phyloP scores from a whole-genome alignment of 2,888 invertebrate genomes.

The Drosophila conformis region DNA sequence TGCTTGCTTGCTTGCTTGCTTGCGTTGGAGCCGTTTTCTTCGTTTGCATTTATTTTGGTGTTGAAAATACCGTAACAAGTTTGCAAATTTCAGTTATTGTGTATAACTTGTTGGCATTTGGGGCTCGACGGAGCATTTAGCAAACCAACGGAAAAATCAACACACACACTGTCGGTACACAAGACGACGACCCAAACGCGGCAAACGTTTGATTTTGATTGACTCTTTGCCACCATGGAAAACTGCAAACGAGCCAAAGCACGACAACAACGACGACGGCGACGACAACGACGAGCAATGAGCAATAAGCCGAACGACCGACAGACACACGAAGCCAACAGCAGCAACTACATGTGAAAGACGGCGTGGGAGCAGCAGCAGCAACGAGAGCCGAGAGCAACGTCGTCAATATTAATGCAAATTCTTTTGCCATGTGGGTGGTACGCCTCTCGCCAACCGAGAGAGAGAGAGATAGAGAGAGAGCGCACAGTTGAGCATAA shows the following conservation, averaged over 20 bases:
- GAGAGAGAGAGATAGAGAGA: conserved; percentile 7
- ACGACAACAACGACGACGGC: conserved; percentile 7
- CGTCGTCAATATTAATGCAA: conserved; percentile 55
- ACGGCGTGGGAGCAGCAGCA: conserved; percentile 51
- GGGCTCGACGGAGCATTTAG: conserved; percentile 24
- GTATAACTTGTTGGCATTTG: conserved; percentile 54
- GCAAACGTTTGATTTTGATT: conserved; percentile 79
- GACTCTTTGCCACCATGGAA: conserved; percentile 72
- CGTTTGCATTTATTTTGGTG: conserved; percentile 17
- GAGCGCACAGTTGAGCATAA: conserved; percentile 16
- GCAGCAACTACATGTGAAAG: conserved; percentile 8
- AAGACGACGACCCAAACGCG: conserved; percentile 69
- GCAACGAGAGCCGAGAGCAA: conserved; percentile 41
- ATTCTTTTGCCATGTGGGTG: conserved; percentile 53
- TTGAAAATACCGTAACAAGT: conserved; percentile 63
- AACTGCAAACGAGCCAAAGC: conserved; percentile 70
- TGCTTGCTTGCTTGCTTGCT: conserved; percentile 21
- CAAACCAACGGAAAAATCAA: conserved; percentile 27
- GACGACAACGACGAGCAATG: conserved; percentile 11
- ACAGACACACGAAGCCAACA: conserved; percentile 38
- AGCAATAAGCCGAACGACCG: conserved; percentile 36
- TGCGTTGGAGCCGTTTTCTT: conserved; percentile 10
- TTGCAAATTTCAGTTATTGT: conserved; percentile 33
- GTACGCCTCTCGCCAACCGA: conserved; percentile 18
- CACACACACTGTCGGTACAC: conserved; percentile 36